Evolutionary conservation across 2,797 vertebrate genomes (phyloP).

Genomic region (Fratercula arctica): DNA sequence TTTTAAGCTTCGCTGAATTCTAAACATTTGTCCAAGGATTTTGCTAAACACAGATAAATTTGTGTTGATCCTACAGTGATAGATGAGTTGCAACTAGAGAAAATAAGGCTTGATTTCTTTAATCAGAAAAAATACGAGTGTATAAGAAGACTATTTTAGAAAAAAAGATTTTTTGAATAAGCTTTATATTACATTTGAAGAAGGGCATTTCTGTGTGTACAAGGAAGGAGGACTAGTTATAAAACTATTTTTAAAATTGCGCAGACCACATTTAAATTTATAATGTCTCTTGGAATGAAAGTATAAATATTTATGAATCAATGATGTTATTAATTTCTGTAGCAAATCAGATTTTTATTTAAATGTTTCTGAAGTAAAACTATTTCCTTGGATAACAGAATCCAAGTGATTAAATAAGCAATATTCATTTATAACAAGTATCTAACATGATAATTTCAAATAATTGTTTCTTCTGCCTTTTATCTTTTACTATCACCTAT

Average conservation of each 20-base stretch:
- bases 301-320: constrained; percentile 33
- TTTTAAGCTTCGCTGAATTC: background rate
- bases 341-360: background rate
- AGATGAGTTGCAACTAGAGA: background rate
- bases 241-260: background rate
- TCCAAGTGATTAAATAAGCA: background rate
- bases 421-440: background rate
- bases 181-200: background rate
- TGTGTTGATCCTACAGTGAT: background rate
- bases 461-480: background rate
- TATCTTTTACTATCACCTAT: background rate
- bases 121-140: background rate
- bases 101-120: background rate
- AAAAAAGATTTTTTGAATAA: background rate
- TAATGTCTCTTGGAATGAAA: background rate
- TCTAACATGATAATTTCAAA: background rate
- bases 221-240: background rate
- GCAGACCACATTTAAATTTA: background rate
- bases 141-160: background rate
- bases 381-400: background rate
- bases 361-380: background rate
- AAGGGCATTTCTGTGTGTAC: background rate
- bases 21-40: background rate
- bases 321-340: background rate
- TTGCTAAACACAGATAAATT: background rate